Conservation (phyloP, 23 tunicate species). For the Styela plicata region DNA sequence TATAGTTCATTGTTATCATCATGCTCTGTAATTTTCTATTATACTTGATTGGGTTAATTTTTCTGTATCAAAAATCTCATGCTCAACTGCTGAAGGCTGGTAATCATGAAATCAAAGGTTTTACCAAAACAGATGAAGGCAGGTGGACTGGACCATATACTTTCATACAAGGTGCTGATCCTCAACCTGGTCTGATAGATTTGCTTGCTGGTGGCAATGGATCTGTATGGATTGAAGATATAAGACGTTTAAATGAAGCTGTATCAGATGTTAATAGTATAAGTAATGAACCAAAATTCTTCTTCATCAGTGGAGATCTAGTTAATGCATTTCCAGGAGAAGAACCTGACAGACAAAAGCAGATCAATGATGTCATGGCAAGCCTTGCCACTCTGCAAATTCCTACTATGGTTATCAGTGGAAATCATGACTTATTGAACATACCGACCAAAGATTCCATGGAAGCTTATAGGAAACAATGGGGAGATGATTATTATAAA, state of each 20-base stretch:
- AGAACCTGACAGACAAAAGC: slow-evolving; percentile 2
- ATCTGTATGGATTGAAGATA: slow-evolving; percentile 57
- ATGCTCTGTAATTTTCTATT: neutral
- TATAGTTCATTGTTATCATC: neutral
- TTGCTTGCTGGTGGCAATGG: slow-evolving; percentile 44
- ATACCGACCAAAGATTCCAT: slow-evolving; percentile 50
- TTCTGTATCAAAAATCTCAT: neutral
- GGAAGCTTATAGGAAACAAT: slow-evolving; percentile 29
- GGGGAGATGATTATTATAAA: slow-evolving; percentile 84
- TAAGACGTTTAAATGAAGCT: slow-evolving; percentile 33
- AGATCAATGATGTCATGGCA: slow-evolving; percentile 34
- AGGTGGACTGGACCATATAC: neutral
- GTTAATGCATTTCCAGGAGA: slow-evolving; percentile 66
- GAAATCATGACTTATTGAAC: slow-evolving; percentile 87
- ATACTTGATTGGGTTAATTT: neutral
- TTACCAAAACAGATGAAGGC: neutral
- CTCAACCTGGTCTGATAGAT: slow-evolving; percentile 83
- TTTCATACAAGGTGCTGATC: slow-evolving; percentile 76
- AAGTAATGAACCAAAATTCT: slow-evolving; percentile 56
- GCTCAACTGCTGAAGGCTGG: neutral
- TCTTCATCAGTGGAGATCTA: slow-evolving; percentile 71
- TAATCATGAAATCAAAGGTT: neutral
- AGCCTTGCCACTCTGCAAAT: slow-evolving; percentile 35
- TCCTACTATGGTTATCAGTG: slow-evolving; percentile 65
- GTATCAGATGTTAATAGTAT: slow-evolving; percentile 43